Conservation (phyloP, 2,113 vertebrate species). For the Neolamprologus cancellatus region DNA sequence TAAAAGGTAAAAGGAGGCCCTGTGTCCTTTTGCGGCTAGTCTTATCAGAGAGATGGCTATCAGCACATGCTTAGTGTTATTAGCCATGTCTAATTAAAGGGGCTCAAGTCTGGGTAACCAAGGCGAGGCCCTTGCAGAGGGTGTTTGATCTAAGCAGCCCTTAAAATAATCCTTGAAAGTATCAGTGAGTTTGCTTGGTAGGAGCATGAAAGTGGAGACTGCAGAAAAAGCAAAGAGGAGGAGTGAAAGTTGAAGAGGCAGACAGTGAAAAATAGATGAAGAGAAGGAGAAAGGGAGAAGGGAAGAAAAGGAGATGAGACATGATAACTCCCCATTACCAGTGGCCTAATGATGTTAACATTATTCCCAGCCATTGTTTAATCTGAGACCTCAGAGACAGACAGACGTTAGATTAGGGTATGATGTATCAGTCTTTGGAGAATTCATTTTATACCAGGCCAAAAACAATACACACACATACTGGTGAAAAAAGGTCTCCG, state of each 20-base stretch:
- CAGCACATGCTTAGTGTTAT: slow-evolving; percentile 78
- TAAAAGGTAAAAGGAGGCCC: slow-evolving; percentile 40
- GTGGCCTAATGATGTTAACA: slow-evolving; percentile 92
- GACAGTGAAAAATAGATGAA: slow-evolving; percentile 33
- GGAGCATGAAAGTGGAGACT: slow-evolving; percentile 61
- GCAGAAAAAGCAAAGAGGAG: neutral
- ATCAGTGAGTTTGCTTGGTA: slow-evolving; percentile 49
- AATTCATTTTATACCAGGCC: slow-evolving; percentile 84
- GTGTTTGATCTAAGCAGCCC: slow-evolving; percentile 78
- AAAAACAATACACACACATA: slow-evolving; percentile 14
- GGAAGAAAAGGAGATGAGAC: slow-evolving; percentile 76
- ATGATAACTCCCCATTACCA: slow-evolving; percentile 89
- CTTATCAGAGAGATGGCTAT: slow-evolving; percentile 75
- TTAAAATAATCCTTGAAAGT: slow-evolving; percentile 70
- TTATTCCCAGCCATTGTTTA: slow-evolving; percentile 90
- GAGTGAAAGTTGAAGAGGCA: neutral
- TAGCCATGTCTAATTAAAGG: slow-evolving; percentile 87
- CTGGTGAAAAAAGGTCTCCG: slow-evolving; percentile 69
- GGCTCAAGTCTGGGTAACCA: slow-evolving; percentile 71
- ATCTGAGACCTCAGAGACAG: slow-evolving; percentile 87
- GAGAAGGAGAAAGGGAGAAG: neutral
- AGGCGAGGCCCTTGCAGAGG: slow-evolving; percentile 45
- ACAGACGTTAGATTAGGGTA: slow-evolving; percentile 86
- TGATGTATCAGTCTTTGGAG: slow-evolving; percentile 85
- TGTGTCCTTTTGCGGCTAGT: slow-evolving; percentile 47